A percentile compares a stretch with the other conserved stretches of the same genome.
Evolutionary conservation across 30 jellyfish, hydroid and myxozoan genomes (phyloP).

Genomic region (Pelagia noctiluca): DNA sequence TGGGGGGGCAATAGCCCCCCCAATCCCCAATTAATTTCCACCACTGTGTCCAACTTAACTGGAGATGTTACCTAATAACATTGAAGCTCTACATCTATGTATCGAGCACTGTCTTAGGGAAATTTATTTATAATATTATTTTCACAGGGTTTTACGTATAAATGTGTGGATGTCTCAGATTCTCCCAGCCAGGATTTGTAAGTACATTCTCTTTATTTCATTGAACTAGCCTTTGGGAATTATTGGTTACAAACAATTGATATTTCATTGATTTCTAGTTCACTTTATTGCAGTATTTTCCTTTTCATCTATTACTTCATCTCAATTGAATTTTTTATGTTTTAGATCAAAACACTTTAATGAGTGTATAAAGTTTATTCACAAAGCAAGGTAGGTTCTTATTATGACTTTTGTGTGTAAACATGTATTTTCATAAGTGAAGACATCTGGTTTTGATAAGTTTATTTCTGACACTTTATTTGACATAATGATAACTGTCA

Average conservation of each 20-base stretch:
- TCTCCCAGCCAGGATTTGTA: constrained; percentile 67
- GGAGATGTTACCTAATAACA: no score
- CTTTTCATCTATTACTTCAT: no score
- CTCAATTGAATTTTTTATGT: no score
- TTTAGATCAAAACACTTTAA: constrained; percentile 56
- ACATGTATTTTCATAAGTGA: not conserved
- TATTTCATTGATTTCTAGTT: not conserved
- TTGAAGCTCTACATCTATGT: no score
- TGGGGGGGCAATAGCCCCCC: no score
- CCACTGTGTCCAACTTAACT: no score
- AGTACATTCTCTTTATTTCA: not conserved
- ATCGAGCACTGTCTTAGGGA: no score
- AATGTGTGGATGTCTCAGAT: constrained; percentile 77
- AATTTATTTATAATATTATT: not conserved
- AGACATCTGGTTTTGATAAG: no score
- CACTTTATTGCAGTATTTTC: not conserved
- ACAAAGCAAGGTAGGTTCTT: constrained; percentile 65
- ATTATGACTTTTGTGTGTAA: not conserved
- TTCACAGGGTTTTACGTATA: constrained; percentile 56
- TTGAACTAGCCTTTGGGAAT: not conserved
- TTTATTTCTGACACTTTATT: no score
- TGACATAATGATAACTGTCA: no score
- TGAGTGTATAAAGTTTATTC: constrained; percentile 72
- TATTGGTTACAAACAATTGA: not conserved
- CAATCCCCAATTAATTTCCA: no score